Percentiles rank a stretch among this genome's conserved stretches.
Conservation (phyloP, 2,888 invertebrate species). For the Flabesymbios commensalis region DNA sequence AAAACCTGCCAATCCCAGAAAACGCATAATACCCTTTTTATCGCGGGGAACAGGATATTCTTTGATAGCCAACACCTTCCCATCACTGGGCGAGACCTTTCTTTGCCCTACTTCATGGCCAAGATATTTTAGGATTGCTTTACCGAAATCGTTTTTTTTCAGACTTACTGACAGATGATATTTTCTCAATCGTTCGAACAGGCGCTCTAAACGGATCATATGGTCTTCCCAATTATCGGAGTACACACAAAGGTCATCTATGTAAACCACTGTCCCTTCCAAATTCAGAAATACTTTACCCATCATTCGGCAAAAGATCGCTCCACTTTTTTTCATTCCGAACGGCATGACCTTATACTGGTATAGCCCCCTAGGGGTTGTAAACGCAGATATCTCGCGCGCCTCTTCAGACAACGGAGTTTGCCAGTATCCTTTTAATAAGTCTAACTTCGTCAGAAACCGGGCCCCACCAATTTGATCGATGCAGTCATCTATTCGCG, state of each 20-base stretch:
- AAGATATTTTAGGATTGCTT: slow-evolving; percentile 25
- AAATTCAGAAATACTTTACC: not conserved
- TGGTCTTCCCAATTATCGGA: not conserved
- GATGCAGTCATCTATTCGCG: slow-evolving; percentile 38
- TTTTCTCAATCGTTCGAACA: not conserved
- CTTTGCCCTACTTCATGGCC: slow-evolving; percentile 29
- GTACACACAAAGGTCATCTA: too few species aligned
- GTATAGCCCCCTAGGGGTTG: not conserved
- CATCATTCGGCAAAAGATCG: not conserved
- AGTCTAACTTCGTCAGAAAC: slow-evolving; percentile 37
- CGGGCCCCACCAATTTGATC: slow-evolving; percentile 34
- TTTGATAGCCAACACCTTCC: slow-evolving; percentile 9
- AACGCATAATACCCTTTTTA: slow-evolving; percentile 4
- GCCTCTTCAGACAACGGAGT: slow-evolving; percentile 19
- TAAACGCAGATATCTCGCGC: not conserved
- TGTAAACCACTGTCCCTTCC: not conserved
- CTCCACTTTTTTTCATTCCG: not conserved
- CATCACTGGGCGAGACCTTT: slow-evolving; percentile 10
- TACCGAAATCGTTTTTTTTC: slow-evolving; percentile 12
- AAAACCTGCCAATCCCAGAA: slow-evolving; percentile 14
- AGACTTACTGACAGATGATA: slow-evolving; percentile 5
- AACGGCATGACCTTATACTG: slow-evolving; percentile 3
- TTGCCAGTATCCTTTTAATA: slow-evolving; percentile 33
- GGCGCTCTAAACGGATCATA: not conserved
- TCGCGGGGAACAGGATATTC: slow-evolving; percentile 12